Percentiles rank a stretch among this genome's conserved stretches.
phyloP scores from a whole-genome alignment of 2,888 invertebrate genomes.

The Limnephilus marmoratus region DNA sequence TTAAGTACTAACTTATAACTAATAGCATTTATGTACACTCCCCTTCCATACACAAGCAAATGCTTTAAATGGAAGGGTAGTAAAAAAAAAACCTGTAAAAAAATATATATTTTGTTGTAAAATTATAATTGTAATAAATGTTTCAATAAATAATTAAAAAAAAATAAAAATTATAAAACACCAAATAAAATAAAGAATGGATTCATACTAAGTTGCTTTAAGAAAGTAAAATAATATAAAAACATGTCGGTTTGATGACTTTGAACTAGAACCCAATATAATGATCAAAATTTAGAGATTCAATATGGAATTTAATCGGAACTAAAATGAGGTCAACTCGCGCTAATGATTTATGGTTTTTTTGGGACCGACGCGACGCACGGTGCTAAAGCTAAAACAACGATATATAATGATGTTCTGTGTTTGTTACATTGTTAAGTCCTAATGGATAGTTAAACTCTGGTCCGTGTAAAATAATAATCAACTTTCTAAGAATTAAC shows the following conservation, averaged over 20 bases:
- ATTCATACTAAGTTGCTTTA: too few species aligned
- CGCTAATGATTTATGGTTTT: neutral
- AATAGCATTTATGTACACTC: too few species aligned
- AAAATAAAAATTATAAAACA: too few species aligned
- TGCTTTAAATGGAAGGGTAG: too few species aligned
- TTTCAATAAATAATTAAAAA: too few species aligned
- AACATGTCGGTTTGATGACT: too few species aligned
- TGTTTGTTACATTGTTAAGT: neutral
- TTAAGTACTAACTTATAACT: too few species aligned
- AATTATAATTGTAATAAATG: too few species aligned
- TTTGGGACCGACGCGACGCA: neutral
- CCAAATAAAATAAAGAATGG: neutral
- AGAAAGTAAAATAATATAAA: too few species aligned
- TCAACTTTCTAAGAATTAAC: neutral
- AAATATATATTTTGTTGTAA: too few species aligned
- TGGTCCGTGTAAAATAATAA: neutral
- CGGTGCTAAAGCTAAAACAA: neutral
- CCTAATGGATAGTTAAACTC: neutral
- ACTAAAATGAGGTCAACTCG: neutral
- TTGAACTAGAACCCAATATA: neutral
- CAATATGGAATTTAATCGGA: neutral
- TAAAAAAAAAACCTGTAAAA: too few species aligned
- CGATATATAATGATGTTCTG: neutral
- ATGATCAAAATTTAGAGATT: neutral
- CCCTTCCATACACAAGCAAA: too few species aligned